Evolutionary conservation across 1,140 invertebrate species (phyloP), one percentile per base, ranked within the genome.

Genomic region (Scaptodrosophila lebanonensis): DNA sequence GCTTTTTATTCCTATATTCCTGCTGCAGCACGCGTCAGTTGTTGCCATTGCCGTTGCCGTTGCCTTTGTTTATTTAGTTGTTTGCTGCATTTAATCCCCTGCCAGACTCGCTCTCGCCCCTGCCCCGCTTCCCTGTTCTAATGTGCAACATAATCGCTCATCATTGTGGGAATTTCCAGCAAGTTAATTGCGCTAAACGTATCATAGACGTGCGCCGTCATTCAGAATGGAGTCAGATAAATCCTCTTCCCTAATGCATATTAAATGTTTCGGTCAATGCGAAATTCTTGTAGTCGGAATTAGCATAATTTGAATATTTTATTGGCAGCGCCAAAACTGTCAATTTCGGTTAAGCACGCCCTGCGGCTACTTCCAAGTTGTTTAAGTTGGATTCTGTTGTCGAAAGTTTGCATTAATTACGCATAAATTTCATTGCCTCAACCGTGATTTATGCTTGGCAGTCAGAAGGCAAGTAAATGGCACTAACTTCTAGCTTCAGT

Each of bases 221-320:
- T 25, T 25, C 3, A 25, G 3, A 25, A 25, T 4, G 8, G 8
- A 25, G 8, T 8, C 22, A 25, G n/a, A 25, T 44, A 33, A 65
- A 36, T 5, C 32, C 12, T 36, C 22, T 30, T 44, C n/a, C 47
- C 25, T 45, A 67, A 67, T 67, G 64, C 64, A 67, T 64, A 67
- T 64, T 58, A 59, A 53, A 29, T 67, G 60, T 67, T 12, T 53
- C 62, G 69, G 56, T 48, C 47, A 13, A 25, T n/a, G 25, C 16
- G 42, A 20, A 20, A 16, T 6, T 16, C 42, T 18, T 8, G 44
- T 20, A 12, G 47, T 17, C 35, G 44, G 36, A 22, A 39, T 50
- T 76, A 79, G 51, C 59, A 72, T 72, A 76, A 72, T 76, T 77
- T 54, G 32, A 17, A 35, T 62, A 71, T 64, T 76, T 66, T 61